Evolutionary conservation across 1,140 invertebrate species (phyloP).

Genomic region (Pantala flavescens): DNA sequence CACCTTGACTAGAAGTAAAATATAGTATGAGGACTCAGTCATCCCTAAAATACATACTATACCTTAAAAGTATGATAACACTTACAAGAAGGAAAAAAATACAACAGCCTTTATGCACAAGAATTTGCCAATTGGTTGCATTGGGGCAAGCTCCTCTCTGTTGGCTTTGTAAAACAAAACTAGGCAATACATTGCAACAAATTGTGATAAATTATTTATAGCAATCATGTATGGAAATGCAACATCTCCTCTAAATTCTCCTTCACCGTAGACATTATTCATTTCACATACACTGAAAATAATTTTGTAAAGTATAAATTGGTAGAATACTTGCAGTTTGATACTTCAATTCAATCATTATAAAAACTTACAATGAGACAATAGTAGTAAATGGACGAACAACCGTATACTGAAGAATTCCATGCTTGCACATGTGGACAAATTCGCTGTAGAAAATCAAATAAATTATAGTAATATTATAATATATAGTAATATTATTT

Average conservation of each 20-base stretch:
- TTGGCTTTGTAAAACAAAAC: constrained; percentile 89
- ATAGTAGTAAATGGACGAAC: constrained; percentile 78
- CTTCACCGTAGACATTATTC: constrained; percentile 77
- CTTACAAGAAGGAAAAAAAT: constrained; percentile 97
- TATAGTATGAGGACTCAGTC: constrained; percentile 12
- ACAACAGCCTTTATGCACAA: constrained; percentile 97
- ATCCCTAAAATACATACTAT: background rate
- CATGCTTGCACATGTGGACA: constrained; percentile 90
- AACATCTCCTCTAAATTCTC: constrained; percentile 69
- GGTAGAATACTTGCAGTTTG: too few relatives aligned
- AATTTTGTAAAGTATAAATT: constrained; percentile 19
- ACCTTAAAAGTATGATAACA: constrained; percentile 25
- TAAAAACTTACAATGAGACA: constrained; percentile 69
- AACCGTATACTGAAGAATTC: constrained; percentile 88
- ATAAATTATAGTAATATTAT: background rate
- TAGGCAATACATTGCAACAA: constrained; percentile 92
- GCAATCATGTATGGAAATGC: constrained; percentile 86
- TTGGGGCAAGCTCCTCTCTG: constrained; percentile 72
- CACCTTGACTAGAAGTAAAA: constrained; percentile 68
- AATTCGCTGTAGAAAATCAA: constrained; percentile 54
- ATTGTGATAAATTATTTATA: constrained; percentile 90
- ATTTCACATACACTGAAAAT: constrained; percentile 70
- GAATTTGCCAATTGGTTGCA: constrained; percentile 91
- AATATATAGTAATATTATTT: too few relatives aligned
- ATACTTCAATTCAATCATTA: constrained; percentile 12